Base-by-base conservation (phyloP, 2,797 vertebrate species). In the Chanos chanos region DNA sequence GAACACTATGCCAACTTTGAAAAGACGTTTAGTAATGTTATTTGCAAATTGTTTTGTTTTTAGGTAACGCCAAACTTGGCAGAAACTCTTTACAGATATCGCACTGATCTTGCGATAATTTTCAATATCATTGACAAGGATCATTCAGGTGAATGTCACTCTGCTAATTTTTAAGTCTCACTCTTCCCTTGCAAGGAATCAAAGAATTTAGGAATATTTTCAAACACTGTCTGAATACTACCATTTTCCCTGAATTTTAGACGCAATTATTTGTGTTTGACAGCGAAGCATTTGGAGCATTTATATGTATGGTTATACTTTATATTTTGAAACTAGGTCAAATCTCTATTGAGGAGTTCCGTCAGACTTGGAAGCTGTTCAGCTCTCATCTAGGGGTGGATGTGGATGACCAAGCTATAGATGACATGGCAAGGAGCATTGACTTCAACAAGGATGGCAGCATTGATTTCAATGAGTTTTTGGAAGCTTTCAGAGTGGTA, bases 401-500 rank as follows among this genome's bases (percentile, higher is more conserved):
- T 3, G 79, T 89, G 4, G 73, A 89, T 0, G 86, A 97, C 61
- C 53, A 77, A 7, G 82, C 92, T 58, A 83, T 98, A 4, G 89
- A 95, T 40, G 92, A 92, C 57, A 81, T 99, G 61, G 91, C 92
- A 3, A 87, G 85, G 61, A 91, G 83, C 76, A 95, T 99, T 36
- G 97, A 99, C 79, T 89, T 93, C 75, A 99, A 99, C 89, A 95
- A 93, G 78, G 96, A 99, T 1, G 95, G 94, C 77, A 90, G 90
- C 68, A 99, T 99, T 41, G 96, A 99, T 84, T 99, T 99, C 77
- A 95, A 83, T 5, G 96, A 99, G 84, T 97, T 99, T 78, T 83
- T 99, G 34, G 94, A 94, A 77, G 96, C 96, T 48, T 99, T 99
- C 75, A 89, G 92, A 1, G 86, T 97, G 34, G 95, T 98, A 37